A percentile compares a stretch with the other conserved stretches of the same genome.
Evolutionary conservation across 2,113 vertebrate species (phyloP).

Genomic region (Chrysemys picta): DNA sequence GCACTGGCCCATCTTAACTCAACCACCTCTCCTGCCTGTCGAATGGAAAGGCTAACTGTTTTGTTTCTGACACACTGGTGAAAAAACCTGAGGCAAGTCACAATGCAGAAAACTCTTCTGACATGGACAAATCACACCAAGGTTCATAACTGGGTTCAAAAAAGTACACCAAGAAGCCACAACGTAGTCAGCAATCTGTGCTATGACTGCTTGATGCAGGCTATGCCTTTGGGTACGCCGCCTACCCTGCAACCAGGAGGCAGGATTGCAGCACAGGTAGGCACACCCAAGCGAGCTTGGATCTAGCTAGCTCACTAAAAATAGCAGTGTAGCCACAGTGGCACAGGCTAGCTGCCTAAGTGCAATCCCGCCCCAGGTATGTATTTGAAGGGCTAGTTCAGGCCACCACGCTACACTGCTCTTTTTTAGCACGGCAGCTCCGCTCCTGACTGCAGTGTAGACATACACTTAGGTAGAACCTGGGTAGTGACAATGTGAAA

Average conservation of each 20-base stretch:
- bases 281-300: background rate
- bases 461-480: background rate
- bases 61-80: background rate
- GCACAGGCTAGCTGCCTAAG: background rate
- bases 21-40: background rate
- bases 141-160: too few relatives aligned
- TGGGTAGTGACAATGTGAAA: background rate
- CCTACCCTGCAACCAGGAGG: too few relatives aligned
- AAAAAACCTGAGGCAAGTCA: background rate
- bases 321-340: background rate
- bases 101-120: background rate
- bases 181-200: background rate
- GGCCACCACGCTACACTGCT: background rate
- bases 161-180: background rate
- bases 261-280: background rate
- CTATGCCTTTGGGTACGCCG: too few relatives aligned
- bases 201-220: too few relatives aligned
- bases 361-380: background rate
- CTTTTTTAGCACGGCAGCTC: background rate
- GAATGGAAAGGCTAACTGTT: background rate
- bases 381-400: background rate
- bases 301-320: background rate
- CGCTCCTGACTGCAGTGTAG: background rate
- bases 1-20: background rate
- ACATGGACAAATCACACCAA: too few relatives aligned